Evolutionary conservation across 2,888 invertebrate species (phyloP), one percentile per base, ranked within the genome.

Genomic region (Candidula unifasciata): DNA sequence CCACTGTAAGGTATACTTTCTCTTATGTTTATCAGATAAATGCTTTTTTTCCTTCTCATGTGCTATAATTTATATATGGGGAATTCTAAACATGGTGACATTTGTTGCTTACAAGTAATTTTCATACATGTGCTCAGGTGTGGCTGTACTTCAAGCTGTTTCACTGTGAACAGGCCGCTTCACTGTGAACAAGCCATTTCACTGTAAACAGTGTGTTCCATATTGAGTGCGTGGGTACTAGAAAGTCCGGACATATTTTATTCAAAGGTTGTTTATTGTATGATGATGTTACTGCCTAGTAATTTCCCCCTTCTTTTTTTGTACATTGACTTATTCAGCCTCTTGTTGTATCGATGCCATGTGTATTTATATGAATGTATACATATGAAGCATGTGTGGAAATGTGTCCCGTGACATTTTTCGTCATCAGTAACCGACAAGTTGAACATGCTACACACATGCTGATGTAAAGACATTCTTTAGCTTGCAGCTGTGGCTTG

Each of bases 351-450:
- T 77, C 35, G 57, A 57, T 77, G 57, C 78, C 35, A 44, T 66
- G 35, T 78, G 35, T 66, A 78, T 64, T 78, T 78, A 66, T 66
- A 44, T 76, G 30, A 30, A 54, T 27, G 30, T 37, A 0, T 64
- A 52, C 79, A 79, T 52, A 68, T 66, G 68, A 52, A 68, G 66
- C 66, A 66, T 37, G 68, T 79, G 79, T 64, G 77, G 13, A 77
- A 24, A 60, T 60, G 54, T 57, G 35, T 57, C 35, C 35, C 30
- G 3, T 57, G 24, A 33, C 24, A 57, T 60, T 33, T 30, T 3
- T 57, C 33, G 13, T 33, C 24, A 6, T 60, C 33, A 66, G 66
- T 79, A 37, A 79, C 16, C 33, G 18, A 27, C 24, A 2, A 18
- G 16, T 35, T n/a, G 16, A 3, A 52, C 27, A 57, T 57, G 76